Evolutionary conservation across 2,797 vertebrate species (phyloP), one percentile per base, ranked within the genome.

Genomic region (Synanceia verrucosa): DNA sequence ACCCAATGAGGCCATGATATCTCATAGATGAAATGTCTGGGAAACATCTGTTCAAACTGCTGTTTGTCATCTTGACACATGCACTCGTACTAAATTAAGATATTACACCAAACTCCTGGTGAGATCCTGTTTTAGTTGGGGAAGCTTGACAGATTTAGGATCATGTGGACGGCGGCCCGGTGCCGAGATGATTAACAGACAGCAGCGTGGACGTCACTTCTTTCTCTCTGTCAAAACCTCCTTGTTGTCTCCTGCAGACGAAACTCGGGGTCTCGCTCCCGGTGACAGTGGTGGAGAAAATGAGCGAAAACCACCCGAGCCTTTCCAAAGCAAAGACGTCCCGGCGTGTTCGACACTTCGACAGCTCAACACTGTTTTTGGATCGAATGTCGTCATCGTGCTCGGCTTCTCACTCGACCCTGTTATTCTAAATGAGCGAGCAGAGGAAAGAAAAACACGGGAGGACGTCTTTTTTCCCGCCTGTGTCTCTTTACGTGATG

Each of bases 361-460:
- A 86, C 87, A 88, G 82, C 89, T 89, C 80, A 83, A 83, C 81
- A 79, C 86, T 88, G 88, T 90, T 85, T 91, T 86, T 60, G 82
- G 86, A 90, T 86, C 68, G 78, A 23, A 91, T 91, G 89, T 85
- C 86, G 84, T 91, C 89, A 89, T 88, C 64, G 53, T 56, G 83
- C 86, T 89, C 64, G 46, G 71, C 73, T 79, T 82, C 81, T 89
- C 86, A 87, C 79, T 88, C 85, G 80, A 62, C 65, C 59, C 64
- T 88, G 86, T 92, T 91, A 90, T 93, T 93, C 87, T 84, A 89
- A 90, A 88, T 83, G 89, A 83, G 85, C 39, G 60, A 86, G 84
- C 82, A 66, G 65, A 88, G 88, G 90, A 90, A 93, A 93, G 90
- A 94, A 93, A 80, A 94, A 92, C 88, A 92, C 26, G 48, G 70